phyloP scores from a whole-genome alignment of 2,113 vertebrate species.

The Peromyscus leucopus region DNA sequence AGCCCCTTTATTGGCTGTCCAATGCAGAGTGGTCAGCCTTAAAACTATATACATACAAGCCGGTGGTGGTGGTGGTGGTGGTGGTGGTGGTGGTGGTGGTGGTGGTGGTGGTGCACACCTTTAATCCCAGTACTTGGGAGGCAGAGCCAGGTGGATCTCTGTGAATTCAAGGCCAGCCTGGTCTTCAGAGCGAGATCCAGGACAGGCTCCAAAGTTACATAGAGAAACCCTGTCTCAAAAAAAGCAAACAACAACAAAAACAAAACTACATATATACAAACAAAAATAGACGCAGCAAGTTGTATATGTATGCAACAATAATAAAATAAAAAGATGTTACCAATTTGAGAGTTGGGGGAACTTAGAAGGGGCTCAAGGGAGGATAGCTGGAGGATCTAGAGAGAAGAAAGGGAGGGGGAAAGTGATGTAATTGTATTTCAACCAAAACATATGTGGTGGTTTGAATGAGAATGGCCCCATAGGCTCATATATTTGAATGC shows the following conservation, averaged over 20 bases:
- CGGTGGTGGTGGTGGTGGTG: no score
- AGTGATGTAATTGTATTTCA: neutral
- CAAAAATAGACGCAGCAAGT: neutral
- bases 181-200: no score
- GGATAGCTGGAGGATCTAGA: neutral
- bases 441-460: no score
- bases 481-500: neutral
- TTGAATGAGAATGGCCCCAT: neutral
- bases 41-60: neutral
- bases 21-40: neutral
- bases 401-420: no score
- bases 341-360: neutral
- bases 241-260: no score
- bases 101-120: no score
- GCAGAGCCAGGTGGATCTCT: no score
- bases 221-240: no score
- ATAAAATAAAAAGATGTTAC: neutral
- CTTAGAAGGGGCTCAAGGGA: neutral
- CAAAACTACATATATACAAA: neutral
- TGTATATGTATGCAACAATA: neutral
- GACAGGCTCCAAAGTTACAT: no score
- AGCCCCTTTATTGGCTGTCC: neutral
- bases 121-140: no score
- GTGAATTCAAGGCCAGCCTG: no score
- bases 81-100: no score